Evolutionary conservation across 2,888 invertebrate genomes (phyloP), one percentile per base, ranked within the genome.

Genomic region (Kuschelorhynchus macadamiae): DNA sequence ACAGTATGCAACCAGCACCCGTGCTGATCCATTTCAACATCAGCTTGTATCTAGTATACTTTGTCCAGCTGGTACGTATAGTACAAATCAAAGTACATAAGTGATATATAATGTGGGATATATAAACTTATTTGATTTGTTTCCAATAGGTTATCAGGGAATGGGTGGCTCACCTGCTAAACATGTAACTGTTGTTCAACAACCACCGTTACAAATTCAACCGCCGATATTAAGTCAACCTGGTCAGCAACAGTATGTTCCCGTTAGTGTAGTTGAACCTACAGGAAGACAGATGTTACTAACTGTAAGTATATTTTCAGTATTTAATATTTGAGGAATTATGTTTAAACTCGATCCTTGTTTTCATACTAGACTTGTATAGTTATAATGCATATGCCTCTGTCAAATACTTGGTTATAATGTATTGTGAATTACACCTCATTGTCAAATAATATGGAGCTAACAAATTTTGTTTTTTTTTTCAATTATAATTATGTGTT

Each of bases 41-140:
- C 93, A 96, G 83, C 88, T 97, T 82, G 95, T 96, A 33, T 95
- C 96, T n/a, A 96, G 96, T 49, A 94, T 97, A 78, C 87, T 97
- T 59, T 96, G 96, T 84, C 96, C 95, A 78, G 93, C 94, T 41
- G 91, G 92, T 68, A 52, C 42, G 60, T 52, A 9, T 36, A 17
- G 17, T 39, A 32, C n/a, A n/a, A n/a, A n/a, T n/a, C n/a, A n/a
- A n/a, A n/a, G n/a, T n/a, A n/a, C n/a, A n/a, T n/a, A n/a, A n/a
- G n/a, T n/a, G n/a, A n/a, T n/a, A n/a, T n/a, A n/a, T n/a, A n/a
- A n/a, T n/a, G n/a, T n/a, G n/a, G n/a, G n/a, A n/a, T n/a, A n/a
- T n/a, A n/a, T n/a, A n/a, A n/a, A n/a, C n/a, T n/a, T n/a, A n/a
- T n/a, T n/a, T n/a, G n/a, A n/a, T n/a, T n/a, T n/a, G n/a, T n/a